These are phyloP conservation scores for Salarias fasciatus DNA, from an alignment of 2,797 vertebrate genomes.

Conservation along the genomic window DNA sequence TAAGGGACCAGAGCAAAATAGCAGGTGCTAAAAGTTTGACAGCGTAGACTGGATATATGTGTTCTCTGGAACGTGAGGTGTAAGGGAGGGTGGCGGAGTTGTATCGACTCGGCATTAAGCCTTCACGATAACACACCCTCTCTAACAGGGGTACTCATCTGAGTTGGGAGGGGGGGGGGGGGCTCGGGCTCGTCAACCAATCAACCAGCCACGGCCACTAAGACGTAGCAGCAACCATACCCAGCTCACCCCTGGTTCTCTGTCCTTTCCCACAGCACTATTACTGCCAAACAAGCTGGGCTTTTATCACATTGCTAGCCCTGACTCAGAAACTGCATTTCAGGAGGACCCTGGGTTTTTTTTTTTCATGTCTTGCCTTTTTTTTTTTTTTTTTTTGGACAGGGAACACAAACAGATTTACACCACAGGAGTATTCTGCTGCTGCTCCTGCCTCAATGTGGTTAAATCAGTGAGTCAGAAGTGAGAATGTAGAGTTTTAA, in stretches of 20 bases:
- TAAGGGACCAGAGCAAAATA: conserved; percentile 69
- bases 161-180: conserved; percentile 11
- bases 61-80: conserved; percentile 79
- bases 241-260: conserved; percentile 51
- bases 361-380: conserved; percentile 29
- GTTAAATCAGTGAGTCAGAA: conserved; percentile 95
- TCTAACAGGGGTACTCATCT: conserved; percentile 49
- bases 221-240: conserved; percentile 26
- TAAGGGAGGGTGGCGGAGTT: conserved; percentile 73
- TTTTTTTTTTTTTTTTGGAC: conserved; percentile 62
- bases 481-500: conserved; percentile 98
- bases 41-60: conserved; percentile 75
- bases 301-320: conserved; percentile 90
- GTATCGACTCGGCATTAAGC: conserved; percentile 77
- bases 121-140: conserved; percentile 60
- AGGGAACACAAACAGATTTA: conserved; percentile 83
- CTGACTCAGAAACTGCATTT: conserved; percentile 91
- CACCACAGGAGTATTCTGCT: conserved; percentile 89
- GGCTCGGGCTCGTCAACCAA: conserved; percentile 43
- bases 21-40: conserved; percentile 87
- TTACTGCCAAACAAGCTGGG: conserved; percentile 87
- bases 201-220: conserved; percentile 35
- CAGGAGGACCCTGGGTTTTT: conserved; percentile 62
- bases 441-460: conserved; percentile 89
- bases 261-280: conserved; percentile 71